Evolutionary conservation across 1,140 invertebrate genomes (phyloP).

Genomic region (Odontomachus brunneus): DNA sequence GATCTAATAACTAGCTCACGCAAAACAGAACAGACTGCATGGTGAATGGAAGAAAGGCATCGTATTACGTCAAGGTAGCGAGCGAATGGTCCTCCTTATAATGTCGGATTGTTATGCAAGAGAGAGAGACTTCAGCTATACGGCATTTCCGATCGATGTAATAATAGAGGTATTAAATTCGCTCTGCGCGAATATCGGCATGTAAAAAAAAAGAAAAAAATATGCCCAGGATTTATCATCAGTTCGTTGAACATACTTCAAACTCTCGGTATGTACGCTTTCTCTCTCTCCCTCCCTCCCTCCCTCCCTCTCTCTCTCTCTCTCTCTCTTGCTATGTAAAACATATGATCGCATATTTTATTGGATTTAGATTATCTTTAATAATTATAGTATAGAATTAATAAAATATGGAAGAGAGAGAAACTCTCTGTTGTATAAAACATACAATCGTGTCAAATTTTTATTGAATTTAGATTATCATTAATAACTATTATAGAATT

Average conservation of each 20-base stretch:
- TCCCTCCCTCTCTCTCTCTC: no score
- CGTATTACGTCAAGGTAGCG: conserved; percentile 67
- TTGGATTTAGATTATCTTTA: no score
- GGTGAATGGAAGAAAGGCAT: conserved; percentile 68
- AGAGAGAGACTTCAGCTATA: conserved; percentile 50
- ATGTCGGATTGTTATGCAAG: conserved; percentile 67
- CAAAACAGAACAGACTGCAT: conserved; percentile 67
- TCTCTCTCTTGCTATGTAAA: no score
- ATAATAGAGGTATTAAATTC: conserved; percentile 69
- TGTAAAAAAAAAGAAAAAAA: conserved; percentile 30
- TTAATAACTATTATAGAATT: no score
- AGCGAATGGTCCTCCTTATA: conserved; percentile 68
- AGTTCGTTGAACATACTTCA: not conserved
- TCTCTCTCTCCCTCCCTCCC: no score
- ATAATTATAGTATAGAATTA: no score
- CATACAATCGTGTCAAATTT: no score
- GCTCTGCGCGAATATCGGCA: conserved; percentile 24
- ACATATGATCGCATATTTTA: no score
- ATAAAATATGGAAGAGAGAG: no score
- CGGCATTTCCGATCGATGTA: conserved; percentile 63
- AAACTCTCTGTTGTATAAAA: no score
- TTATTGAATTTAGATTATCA: no score
- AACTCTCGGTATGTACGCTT: not conserved
- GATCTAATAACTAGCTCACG: conserved; percentile 66
- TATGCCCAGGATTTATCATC: not conserved